These are phyloP conservation scores for Hyposoter dolosus DNA, from an alignment of 2,888 invertebrate species.

Conservation along the genomic window DNA sequence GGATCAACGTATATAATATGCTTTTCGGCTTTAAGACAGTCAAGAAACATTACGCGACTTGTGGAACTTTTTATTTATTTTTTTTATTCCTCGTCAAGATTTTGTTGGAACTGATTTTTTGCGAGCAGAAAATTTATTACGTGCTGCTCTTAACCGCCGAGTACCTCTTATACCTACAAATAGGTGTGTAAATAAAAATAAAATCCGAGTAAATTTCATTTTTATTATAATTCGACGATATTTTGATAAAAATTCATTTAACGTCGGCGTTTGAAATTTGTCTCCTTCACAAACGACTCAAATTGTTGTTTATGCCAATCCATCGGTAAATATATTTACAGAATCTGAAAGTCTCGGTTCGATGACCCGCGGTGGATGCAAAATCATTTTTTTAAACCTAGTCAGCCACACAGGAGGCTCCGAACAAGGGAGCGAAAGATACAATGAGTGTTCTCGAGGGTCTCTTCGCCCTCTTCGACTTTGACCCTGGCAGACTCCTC, in stretches of 20 bases:
- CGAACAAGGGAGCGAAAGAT: not conserved
- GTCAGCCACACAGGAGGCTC: conserved; percentile 19
- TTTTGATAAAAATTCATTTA: not conserved
- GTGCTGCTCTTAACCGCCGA: conserved; percentile 16
- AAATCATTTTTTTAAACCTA: conserved; percentile 37
- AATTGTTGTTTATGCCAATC: not conserved
- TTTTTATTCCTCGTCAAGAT: conserved; percentile 9
- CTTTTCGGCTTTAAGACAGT: conserved; percentile 39
- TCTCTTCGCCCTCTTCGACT: conserved; percentile 39
- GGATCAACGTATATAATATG: conserved; percentile 56
- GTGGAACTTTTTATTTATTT: conserved; percentile 30
- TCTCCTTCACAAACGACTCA: not conserved
- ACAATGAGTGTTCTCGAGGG: conserved; percentile 46
- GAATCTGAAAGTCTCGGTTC: conserved; percentile 23
- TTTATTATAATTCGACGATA: not conserved
- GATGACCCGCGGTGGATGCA: conserved; percentile 28
- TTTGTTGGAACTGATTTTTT: conserved; percentile 31
- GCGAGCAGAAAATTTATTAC: conserved; percentile 3
- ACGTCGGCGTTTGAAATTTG: not conserved
- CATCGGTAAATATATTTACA: not conserved
- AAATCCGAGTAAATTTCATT: not conserved
- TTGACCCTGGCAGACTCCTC: conserved; percentile 25
- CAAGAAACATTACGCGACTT: conserved; percentile 17
- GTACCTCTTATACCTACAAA: not conserved
- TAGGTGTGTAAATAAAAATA: not conserved